Evolutionary conservation across 2,888 invertebrate genomes (phyloP).

Genomic region (Leucophenga maculata): DNA sequence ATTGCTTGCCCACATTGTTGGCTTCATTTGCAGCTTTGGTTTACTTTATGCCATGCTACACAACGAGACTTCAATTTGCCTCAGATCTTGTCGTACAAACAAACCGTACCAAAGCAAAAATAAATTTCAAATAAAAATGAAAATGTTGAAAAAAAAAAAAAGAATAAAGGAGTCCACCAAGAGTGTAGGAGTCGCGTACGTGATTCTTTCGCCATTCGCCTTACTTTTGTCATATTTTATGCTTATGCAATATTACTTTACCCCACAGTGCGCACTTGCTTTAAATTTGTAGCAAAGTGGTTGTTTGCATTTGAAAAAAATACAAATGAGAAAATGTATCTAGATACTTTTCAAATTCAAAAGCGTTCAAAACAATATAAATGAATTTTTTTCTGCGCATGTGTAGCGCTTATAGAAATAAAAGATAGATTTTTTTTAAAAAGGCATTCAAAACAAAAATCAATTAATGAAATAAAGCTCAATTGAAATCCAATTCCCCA

Average conservation of each 20-base stretch:
- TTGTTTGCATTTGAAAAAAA: no score
- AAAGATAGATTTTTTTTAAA: not conserved
- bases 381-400: no score
- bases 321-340: no score
- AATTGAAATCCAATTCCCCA: not conserved
- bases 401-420: no score
- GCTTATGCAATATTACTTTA: not conserved
- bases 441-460: not conserved
- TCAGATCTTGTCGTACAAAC: not conserved
- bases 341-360: no score
- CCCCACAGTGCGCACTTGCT: no score
- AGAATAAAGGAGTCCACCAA: no score
- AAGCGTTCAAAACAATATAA: no score
- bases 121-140: no score
- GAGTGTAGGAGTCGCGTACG: constrained; percentile 5
- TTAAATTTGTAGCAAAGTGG: not conserved
- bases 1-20: constrained; percentile 19
- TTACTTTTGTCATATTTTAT: not conserved
- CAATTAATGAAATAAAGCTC: not conserved
- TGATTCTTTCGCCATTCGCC: constrained; percentile 7
- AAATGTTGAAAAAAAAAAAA: no score
- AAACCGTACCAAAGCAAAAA: no score
- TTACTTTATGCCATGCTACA: not conserved
- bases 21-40: constrained; percentile 6
- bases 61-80: not conserved